phyloP scores from a whole-genome alignment of 2,888 invertebrate genomes.

The Ectemnius cavifrons region DNA sequence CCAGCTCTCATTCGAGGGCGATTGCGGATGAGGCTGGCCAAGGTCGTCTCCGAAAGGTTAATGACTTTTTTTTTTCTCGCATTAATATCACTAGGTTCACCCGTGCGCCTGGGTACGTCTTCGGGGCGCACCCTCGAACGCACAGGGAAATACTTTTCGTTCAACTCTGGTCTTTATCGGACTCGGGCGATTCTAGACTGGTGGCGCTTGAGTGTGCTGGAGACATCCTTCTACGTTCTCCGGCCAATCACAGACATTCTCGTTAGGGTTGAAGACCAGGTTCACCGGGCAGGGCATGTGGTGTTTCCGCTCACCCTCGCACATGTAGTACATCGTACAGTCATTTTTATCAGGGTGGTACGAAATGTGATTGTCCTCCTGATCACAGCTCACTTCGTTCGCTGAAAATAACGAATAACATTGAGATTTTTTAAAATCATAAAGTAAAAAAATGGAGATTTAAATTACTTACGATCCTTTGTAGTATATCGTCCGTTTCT shows the following conservation, averaged over 20 bases:
- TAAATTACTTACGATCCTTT: constrained; percentile 87
- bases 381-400: constrained; percentile 92
- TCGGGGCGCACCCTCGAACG: constrained; percentile 30
- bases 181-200: constrained; percentile 65
- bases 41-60: constrained; percentile 1
- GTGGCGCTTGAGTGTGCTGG: constrained; percentile 84
- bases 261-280: constrained; percentile 94
- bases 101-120: constrained; percentile 2
- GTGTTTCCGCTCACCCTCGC: constrained; percentile 95
- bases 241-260: constrained; percentile 97
- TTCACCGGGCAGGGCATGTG: constrained; percentile 97
- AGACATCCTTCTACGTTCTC: constrained; percentile 94
- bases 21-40: not conserved
- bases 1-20: not conserved
- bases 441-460: no score
- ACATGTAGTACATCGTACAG: constrained; percentile 97
- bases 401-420: constrained; percentile 80
- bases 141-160: constrained; percentile 12
- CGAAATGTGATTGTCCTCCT: constrained; percentile 96
- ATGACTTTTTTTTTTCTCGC: not conserved
- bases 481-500: constrained; percentile 89
- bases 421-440: no score
- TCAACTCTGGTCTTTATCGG: not conserved
- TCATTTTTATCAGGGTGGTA: constrained; percentile 94
- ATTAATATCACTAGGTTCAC: constrained; percentile 22